Evolutionary conservation across 2,888 invertebrate genomes (phyloP), one percentile per base, ranked within the genome.

Genomic region (Panzeria rudis): DNA sequence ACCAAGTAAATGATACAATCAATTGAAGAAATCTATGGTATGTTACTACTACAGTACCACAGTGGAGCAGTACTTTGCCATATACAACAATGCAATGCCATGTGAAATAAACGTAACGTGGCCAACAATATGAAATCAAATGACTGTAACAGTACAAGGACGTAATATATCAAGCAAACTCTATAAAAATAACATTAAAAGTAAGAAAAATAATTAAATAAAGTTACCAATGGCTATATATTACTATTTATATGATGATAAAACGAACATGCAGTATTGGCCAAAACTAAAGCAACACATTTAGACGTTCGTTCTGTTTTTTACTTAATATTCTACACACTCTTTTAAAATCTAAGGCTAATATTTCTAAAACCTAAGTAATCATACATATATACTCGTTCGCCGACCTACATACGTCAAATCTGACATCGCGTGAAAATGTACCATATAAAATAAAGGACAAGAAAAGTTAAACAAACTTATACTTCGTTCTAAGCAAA

Each of bases 51-150:
- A n/a, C n/a, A n/a, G n/a, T n/a, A 56, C 35, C 54, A 71, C 71
- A 54, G 35, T 71, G 29, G 9, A 25, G 6, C 71, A 41, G 41
- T 7, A 56, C 8, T n/a, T n/a, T n/a, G n/a, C n/a, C n/a, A n/a
- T n/a, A n/a, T n/a, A n/a, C 4, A 0, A 56, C 38, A 41, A 54
- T 6, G 17, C 66, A 50, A 32, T 66, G 32, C n/a, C 17, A 32
- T 66, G 29, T 32, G 20, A 54, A 44, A 13, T 25, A n/a, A 54
- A 29, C n/a, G 38, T 73, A 61, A 38, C 8, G 25, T 50, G 44
- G 32, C 44, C 44, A 52, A 75, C 29, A 75, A 47, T 75, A 85
- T 66, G 75, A 64, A 88, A 88, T 86, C 3, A 25, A 56, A 87
- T 56, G 38, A 56, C 35, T 71, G 56, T n/a, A 79, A 54, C 71